Conservation (phyloP, 2,888 invertebrate genomes). For the Melinaea marsaeus region DNA sequence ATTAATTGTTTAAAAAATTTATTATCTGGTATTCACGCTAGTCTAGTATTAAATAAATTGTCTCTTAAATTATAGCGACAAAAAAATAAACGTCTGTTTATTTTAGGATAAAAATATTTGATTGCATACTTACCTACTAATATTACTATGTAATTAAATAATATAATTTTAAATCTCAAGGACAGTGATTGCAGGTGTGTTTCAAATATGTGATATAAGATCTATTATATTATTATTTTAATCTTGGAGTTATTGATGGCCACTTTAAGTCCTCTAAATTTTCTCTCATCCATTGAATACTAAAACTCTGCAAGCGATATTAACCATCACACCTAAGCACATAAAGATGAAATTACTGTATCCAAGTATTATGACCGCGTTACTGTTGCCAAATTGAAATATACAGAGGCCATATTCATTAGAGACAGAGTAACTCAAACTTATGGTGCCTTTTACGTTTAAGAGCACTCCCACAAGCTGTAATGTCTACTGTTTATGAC, state of each 20-base stretch:
- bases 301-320: conserved; percentile 6
- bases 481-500: conserved; percentile 34
- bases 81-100: too few relatives aligned
- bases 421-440: conserved; percentile 65
- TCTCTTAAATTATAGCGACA: too few relatives aligned
- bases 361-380: conserved; percentile 23
- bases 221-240: not conserved
- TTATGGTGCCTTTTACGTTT: conserved; percentile 69
- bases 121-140: too few relatives aligned
- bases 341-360: conserved; percentile 26
- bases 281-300: not conserved
- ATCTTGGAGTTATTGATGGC: not conserved
- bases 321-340: conserved; percentile 8
- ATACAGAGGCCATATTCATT: conserved; percentile 73
- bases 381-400: conserved; percentile 61
- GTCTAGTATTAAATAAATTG: too few relatives aligned
- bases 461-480: conserved; percentile 52
- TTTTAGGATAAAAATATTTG: too few relatives aligned
- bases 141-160: too few relatives aligned
- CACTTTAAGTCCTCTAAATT: conserved; percentile 1
- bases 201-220: too few relatives aligned
- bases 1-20: too few relatives aligned
- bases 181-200: too few relatives aligned
- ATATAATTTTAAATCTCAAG: too few relatives aligned
- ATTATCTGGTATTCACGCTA: too few relatives aligned